Base-by-base conservation (phyloP, 2,888 invertebrate species). In the Auanema freiburgensis region DNA sequence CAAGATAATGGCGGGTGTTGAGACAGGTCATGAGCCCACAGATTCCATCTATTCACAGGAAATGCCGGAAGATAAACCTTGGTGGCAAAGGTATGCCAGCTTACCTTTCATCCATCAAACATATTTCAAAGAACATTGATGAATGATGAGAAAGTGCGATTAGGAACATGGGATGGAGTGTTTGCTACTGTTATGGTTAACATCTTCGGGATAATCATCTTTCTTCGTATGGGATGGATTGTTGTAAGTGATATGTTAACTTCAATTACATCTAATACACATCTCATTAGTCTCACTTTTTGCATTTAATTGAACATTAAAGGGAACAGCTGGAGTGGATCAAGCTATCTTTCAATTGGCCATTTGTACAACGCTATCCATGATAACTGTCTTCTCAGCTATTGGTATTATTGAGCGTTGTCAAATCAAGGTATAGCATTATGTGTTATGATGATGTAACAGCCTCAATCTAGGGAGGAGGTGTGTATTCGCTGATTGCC, bases 121-220 rank as follows among this genome's bases (percentile, higher is more conserved):
- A 23, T 42, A 10, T 53, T 18, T 67, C 69, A 60, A 59, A 79
- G 78, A 65, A 93, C 94, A 84, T 94, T 96, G 86, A 93, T 96
- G 84, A 90, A 96, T 85, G 92, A 93, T 41, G 92, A 95, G 85
- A 94, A 93, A 42, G 91, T 95, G 59, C 87, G 95, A 57, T 96
- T 97, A 87, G 95, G 96, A 14, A 93, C 94, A 0, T 96, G 93
- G 92, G 96, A 96, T 86, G 96, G 96, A 71, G 96, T 97, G 8
- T 97, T 95, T 84, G 94, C 95, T 60, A 93, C 95, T 57, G 95
- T 94, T 84, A 89, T 97, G 80, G 93, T 96, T 83, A 96, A 96
- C 86, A 92, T 96, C 64, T 93, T 97, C 87, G 95, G 96, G 82
- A 95, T 96, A 0, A 94, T 96, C 85, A 93, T 96, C 66, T 96